Evolutionary conservation across 2,888 invertebrate genomes (phyloP).

Genomic region (Drosophila anomelani): DNA sequence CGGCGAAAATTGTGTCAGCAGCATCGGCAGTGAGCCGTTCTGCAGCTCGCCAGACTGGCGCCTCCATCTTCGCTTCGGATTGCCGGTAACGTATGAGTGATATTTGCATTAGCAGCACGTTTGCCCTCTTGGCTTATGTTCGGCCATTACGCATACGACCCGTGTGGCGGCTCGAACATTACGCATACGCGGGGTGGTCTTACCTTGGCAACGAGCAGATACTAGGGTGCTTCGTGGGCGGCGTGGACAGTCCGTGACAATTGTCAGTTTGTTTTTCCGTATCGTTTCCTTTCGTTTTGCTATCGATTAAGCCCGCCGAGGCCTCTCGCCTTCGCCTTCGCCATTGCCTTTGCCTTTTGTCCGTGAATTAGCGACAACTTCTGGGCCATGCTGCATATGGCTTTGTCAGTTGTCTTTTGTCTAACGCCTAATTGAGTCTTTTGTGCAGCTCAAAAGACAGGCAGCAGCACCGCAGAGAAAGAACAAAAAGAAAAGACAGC

Average conservation of each 20-base stretch:
- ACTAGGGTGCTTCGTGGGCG: neutral
- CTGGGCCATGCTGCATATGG: constrained; percentile 45
- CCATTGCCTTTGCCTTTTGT: constrained; percentile 31
- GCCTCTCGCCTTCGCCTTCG: constrained; percentile 32
- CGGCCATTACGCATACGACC: constrained; percentile 57
- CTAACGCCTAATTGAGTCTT: constrained; percentile 53
- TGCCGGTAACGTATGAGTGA: constrained; percentile 54
- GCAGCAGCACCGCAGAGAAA: constrained; percentile 25
- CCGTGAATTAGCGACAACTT: constrained; percentile 43
- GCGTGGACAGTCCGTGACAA: constrained; percentile 56
- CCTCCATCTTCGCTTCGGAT: constrained; percentile 52
- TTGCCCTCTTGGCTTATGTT: constrained; percentile 24
- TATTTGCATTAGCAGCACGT: constrained; percentile 24
- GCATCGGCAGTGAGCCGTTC: constrained; percentile 55
- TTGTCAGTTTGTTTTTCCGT: constrained; percentile 62
- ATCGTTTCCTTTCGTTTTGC: constrained; percentile 41
- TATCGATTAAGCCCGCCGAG: constrained; percentile 72
- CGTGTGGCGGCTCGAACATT: neutral
- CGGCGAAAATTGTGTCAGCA: constrained; percentile 76
- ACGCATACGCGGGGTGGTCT: constrained; percentile 37
- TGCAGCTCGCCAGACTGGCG: constrained; percentile 62
- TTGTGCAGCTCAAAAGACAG: constrained; percentile 38
- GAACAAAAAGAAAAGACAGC: constrained; percentile 7
- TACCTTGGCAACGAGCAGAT: constrained; percentile 61
- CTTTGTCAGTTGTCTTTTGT: constrained; percentile 43